Conservation (phyloP, 2,888 invertebrate genomes). For the Chymomyza procnemis region DNA sequence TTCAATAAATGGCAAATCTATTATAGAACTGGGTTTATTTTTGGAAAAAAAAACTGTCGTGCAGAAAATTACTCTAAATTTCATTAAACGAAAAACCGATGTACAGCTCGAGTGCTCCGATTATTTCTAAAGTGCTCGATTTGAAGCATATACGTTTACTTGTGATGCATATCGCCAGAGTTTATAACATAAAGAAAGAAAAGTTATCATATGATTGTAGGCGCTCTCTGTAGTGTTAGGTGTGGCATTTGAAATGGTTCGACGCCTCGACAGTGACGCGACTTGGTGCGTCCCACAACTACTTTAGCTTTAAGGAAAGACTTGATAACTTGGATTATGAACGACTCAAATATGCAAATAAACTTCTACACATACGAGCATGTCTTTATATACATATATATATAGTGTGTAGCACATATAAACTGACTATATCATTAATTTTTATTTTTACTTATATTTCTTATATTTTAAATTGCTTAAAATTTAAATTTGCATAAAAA, state of each 20-base stretch:
- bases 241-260: conserved; percentile 73
- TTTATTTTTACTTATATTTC: conserved; percentile 54
- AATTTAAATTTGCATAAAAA: conserved; percentile 65
- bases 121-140: background rate
- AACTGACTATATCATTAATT: conserved; percentile 50
- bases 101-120: too few relatives aligned
- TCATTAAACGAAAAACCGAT: too few relatives aligned
- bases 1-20: too few relatives aligned
- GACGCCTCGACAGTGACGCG: conserved; percentile 53
- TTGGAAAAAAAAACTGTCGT: too few relatives aligned
- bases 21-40: too few relatives aligned
- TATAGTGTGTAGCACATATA: conserved; percentile 28
- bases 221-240: conserved; percentile 39
- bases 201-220: background rate
- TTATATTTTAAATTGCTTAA: conserved; percentile 58
- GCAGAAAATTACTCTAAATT: too few relatives aligned
- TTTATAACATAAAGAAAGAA: conserved; percentile 25
- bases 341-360: conserved; percentile 72
- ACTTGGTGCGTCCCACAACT: background rate
- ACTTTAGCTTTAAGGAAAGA: conserved; percentile 62
- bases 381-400: conserved; percentile 41
- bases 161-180: conserved; percentile 44
- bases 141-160: conserved; percentile 19
- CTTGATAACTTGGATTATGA: conserved; percentile 60
- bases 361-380: conserved; percentile 62